Conservation (phyloP, 2,888 invertebrate genomes). For the Synergus japonicus region DNA sequence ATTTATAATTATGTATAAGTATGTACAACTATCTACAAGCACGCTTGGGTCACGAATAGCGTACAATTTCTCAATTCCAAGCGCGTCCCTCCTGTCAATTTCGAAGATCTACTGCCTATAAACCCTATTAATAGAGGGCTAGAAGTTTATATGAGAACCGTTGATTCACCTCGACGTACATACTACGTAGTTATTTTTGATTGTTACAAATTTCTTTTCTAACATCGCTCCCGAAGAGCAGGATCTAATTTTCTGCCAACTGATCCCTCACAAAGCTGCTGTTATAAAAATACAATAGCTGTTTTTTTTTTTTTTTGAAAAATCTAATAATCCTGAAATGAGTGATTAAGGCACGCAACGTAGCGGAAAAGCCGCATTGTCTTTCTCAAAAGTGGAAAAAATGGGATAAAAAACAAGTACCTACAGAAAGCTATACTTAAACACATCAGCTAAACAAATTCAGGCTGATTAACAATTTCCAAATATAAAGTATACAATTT, state of each 20-base stretch:
- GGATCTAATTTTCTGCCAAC: background rate
- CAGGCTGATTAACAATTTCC: background rate
- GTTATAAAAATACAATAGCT: too few species aligned
- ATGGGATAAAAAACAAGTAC: background rate
- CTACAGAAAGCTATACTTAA: background rate
- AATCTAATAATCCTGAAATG: background rate
- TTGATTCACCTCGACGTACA: background rate
- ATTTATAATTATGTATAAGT: slow-evolving; percentile 13
- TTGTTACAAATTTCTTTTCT: slow-evolving; percentile 23
- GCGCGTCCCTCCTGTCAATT: slow-evolving; percentile 12
- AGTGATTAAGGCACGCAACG: background rate
- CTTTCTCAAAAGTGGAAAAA: background rate
- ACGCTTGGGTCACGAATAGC: background rate
- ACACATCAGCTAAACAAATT: background rate
- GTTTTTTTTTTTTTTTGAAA: background rate
- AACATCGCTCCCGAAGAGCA: background rate
- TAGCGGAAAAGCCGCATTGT: slow-evolving; percentile 12
- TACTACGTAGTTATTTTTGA: background rate
- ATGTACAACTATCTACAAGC: slow-evolving; percentile 22
- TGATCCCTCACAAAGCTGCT: background rate
- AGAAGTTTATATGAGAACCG: slow-evolving; percentile 18
- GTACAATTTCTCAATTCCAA: slow-evolving; percentile 12
- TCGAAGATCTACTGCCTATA: slow-evolving; percentile 20
- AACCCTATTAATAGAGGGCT: slow-evolving; percentile 27
- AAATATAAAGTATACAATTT: background rate